Evolutionary conservation across 2,113 vertebrate genomes (phyloP).

Genomic region (Leptobrachium leishanense): DNA sequence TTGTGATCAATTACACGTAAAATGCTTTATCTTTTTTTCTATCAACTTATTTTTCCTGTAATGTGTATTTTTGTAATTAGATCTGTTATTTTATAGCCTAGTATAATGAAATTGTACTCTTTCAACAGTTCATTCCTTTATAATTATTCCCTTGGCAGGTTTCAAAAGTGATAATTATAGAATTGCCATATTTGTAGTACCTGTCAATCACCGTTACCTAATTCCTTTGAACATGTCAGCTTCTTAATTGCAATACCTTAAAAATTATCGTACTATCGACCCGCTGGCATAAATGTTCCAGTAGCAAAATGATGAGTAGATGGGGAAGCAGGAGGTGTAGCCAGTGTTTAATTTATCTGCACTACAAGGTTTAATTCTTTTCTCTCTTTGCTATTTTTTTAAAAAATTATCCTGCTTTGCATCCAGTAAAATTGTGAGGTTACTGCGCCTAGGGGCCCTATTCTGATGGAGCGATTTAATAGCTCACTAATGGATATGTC

Average conservation of each 20-base stretch:
- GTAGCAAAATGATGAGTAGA: background rate
- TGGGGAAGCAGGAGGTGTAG: no score
- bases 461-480: no score
- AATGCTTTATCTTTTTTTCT: background rate
- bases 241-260: conserved; percentile 33
- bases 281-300: background rate
- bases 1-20: conserved; percentile 5
- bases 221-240: conserved; percentile 32
- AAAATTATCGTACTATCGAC: conserved; percentile 6
- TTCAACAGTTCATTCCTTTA: conserved; percentile 39
- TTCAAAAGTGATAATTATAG: conserved; percentile 46
- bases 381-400: no score
- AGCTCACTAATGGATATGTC: no score
- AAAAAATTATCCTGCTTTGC: no score
- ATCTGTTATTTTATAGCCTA: conserved; percentile 29
- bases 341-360: no score
- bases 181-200: conserved; percentile 46
- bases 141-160: conserved; percentile 46
- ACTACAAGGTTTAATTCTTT: no score
- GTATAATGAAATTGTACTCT: conserved; percentile 37
- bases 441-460: no score
- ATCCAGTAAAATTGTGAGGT: no score
- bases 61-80: conserved; percentile 26
- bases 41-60: background rate
- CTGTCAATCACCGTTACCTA: conserved; percentile 27